Percentiles rank a stretch among this genome's conserved stretches.
phyloP scores from a whole-genome alignment of 2,888 invertebrate species.

The Megamerina dolium region DNA sequence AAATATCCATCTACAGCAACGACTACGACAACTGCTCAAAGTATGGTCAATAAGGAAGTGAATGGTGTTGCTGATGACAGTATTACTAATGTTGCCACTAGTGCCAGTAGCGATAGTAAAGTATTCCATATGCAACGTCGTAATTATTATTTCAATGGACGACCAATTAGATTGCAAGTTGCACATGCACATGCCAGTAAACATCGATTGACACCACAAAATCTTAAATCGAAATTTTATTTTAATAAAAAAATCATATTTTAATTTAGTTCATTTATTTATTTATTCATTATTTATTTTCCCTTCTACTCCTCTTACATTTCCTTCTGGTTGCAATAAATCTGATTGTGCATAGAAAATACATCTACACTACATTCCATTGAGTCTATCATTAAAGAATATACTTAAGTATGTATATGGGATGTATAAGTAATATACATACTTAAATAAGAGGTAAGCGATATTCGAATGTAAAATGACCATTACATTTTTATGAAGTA shows the following conservation, averaged over 20 bases:
- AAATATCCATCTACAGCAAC: background rate
- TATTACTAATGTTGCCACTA: background rate
- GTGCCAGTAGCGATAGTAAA: constrained; percentile 25
- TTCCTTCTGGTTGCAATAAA: no score
- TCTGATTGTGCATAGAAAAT: no score
- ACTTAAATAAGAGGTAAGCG: no score
- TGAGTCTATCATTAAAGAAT: no score
- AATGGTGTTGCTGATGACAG: background rate
- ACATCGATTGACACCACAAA: constrained; percentile 34
- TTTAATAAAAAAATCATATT: constrained; percentile 47
- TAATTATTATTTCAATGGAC: constrained; percentile 43
- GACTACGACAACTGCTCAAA: background rate
- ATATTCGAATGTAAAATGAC: no score
- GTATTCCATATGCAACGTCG: constrained; percentile 35
- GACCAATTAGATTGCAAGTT: constrained; percentile 40
- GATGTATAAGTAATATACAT: no score
- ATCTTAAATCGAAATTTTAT: constrained; percentile 43
- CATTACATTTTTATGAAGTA: no score
- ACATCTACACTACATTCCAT: no score
- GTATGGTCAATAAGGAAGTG: background rate
- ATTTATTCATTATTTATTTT: no score
- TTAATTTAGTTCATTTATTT: no score
- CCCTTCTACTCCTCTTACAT: no score
- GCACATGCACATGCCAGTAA: constrained; percentile 34
- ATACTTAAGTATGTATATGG: no score